These are phyloP conservation scores for Leptoteleia sp. DNA, from an alignment of 1,140 invertebrate genomes.

Conservation along the genomic window DNA sequence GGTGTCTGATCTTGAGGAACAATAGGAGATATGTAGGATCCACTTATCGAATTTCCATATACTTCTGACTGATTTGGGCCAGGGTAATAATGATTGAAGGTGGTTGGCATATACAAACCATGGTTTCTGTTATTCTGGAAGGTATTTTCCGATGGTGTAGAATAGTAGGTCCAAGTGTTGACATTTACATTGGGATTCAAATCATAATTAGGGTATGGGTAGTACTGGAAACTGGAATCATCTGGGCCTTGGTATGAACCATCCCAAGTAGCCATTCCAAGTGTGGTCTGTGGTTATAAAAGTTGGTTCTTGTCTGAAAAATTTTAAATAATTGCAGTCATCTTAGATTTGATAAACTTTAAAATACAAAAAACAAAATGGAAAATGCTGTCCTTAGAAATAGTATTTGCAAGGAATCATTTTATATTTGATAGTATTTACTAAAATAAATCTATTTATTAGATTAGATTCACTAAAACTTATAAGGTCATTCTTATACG, in stretches of 20 bases:
- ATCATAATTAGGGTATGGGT: conserved; percentile 63
- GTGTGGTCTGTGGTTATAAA: not conserved
- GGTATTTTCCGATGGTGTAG: conserved; percentile 30
- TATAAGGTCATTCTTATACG: no score
- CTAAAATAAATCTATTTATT: no score
- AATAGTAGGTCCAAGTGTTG: conserved; percentile 68
- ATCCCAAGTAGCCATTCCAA: conserved; percentile 78
- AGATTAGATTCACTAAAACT: no score
- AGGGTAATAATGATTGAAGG: conserved; percentile 41
- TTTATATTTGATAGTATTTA: no score
- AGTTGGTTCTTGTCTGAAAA: not conserved
- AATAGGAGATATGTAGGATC: conserved; percentile 46
- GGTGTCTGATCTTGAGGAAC: conserved; percentile 3
- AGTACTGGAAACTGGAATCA: conserved; percentile 70
- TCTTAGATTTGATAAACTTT: no score
- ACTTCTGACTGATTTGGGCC: conserved; percentile 28
- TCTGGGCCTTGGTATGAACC: conserved; percentile 74
- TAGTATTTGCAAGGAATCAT: no score
- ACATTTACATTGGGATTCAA: conserved; percentile 33
- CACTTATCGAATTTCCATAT: conserved; percentile 3
- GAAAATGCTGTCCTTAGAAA: no score
- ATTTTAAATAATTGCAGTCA: no score
- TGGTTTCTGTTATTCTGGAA: conserved; percentile 43
- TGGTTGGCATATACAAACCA: conserved; percentile 46
- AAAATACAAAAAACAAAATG: no score